Evolutionary conservation across 2,888 invertebrate genomes (phyloP).

Genomic region (Melinaea menophilus): DNA sequence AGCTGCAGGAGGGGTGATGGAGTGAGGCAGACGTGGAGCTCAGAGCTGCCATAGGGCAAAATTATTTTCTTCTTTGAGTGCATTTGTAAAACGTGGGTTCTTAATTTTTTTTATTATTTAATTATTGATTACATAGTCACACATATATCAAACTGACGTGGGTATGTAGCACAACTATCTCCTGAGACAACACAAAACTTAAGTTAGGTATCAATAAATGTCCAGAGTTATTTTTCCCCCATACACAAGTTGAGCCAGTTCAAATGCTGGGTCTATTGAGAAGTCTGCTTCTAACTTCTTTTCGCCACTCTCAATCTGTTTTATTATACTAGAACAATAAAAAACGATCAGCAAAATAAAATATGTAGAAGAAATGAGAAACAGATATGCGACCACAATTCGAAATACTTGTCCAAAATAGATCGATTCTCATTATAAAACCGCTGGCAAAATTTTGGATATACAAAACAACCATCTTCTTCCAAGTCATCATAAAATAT

Average conservation of each 20-base stretch:
- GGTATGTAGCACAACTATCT: conserved; percentile 82
- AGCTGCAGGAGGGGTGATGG: too few species aligned
- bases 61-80: too few species aligned
- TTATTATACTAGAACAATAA: conserved; percentile 48
- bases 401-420: conserved; percentile 90
- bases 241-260: conserved; percentile 84
- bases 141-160: too few species aligned
- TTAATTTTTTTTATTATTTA: too few species aligned
- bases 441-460: conserved; percentile 88
- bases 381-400: conserved; percentile 87
- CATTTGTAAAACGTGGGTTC: conserved; percentile 41
- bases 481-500: conserved; percentile 80
- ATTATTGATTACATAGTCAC: too few species aligned
- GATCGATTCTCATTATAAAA: conserved; percentile 82
- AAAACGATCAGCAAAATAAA: conserved; percentile 28
- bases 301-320: conserved; percentile 39
- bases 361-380: conserved; percentile 2
- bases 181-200: conserved; percentile 70
- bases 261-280: conserved; percentile 87
- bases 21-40: too few species aligned
- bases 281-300: conserved; percentile 78
- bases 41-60: too few species aligned
- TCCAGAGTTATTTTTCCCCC: conserved; percentile 54
- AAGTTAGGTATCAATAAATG: conserved; percentile 65
- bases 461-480: conserved; percentile 82